Evolutionary conservation across 1,140 invertebrate species (phyloP), one percentile per base, ranked within the genome.

Genomic region (Arctopsyche grandis): DNA sequence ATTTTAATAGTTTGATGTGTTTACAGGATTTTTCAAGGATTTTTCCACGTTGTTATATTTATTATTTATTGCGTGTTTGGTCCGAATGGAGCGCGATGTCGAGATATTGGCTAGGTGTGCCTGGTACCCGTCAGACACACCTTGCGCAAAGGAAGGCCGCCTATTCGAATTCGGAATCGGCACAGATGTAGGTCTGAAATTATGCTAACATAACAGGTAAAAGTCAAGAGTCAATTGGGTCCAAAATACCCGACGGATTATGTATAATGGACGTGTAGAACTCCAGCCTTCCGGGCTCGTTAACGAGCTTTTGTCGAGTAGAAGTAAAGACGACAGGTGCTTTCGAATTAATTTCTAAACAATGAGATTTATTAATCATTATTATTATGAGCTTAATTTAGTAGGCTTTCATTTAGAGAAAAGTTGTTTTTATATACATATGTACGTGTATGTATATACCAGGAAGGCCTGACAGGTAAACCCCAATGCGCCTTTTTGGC

Each of bases 141-240:
- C 69, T 73, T 73, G 69, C 69, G 38, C 43, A 12, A 43, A 48
- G 38, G 29, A 73, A 73, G 69, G 69, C 69, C 69, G 38, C 69
- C n/a, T 4, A 26, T 69, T 10, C 66, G 14, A 69, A 69, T 48
- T 43, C 21, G 69, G 29, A 44, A 22, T 22, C 10, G 19, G 69
- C 69, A 38, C 22, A 21, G 63, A 21, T 10, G 52, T 56, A 38
- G 29, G 29, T 38, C 29, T 38, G 29, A 38, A 38, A 38, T 38
- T 38, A 38, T 38, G 29, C 29, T 38, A 38, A 38, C 29, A 38
- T 38, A n/a, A n/a, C 19, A 60, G 56, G 21, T 19, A 60, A 60
- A 60, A 60, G 56, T 60, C 56, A 60, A 19, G 56, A 60, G 16
- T 19, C 21, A 60, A 60, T 19, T 21, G 16, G 9, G 56, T 56